phyloP scores from a whole-genome alignment of 2,888 invertebrate species.

The Baronia brevicornis region DNA sequence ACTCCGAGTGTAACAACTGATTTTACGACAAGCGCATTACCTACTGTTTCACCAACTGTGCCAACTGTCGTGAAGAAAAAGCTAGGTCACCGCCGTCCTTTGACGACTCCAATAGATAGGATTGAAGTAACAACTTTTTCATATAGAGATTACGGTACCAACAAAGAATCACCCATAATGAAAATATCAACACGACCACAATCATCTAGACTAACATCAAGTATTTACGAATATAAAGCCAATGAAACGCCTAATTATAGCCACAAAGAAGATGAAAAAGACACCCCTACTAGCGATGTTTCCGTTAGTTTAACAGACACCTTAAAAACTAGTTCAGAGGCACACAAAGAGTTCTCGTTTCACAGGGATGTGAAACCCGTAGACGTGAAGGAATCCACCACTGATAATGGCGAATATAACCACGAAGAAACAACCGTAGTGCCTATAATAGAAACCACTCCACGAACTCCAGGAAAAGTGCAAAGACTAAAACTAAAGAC shows the following conservation, averaged over 20 bases:
- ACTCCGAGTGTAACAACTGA: slow-evolving; percentile 62
- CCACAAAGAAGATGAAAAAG: slow-evolving; percentile 71
- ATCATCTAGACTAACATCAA: slow-evolving; percentile 34
- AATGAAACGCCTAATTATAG: slow-evolving; percentile 56
- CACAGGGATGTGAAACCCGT: slow-evolving; percentile 64
- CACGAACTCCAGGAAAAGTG: slow-evolving; percentile 37
- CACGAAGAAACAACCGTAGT: slow-evolving; percentile 40
- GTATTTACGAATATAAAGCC: slow-evolving; percentile 40
- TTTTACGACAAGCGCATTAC: slow-evolving; percentile 61
- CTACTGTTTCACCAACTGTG: slow-evolving; percentile 60
- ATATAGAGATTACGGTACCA: slow-evolving; percentile 37
- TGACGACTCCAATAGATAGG: slow-evolving; percentile 43
- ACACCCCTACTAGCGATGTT: slow-evolving; percentile 70
- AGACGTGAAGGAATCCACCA: slow-evolving; percentile 55
- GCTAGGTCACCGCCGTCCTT: slow-evolving; percentile 43
- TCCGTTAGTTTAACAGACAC: slow-evolving; percentile 50
- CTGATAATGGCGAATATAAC: slow-evolving; percentile 33
- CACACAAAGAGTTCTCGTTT: slow-evolving; percentile 53
- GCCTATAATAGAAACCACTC: slow-evolving; percentile 40
- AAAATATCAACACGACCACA: slow-evolving; percentile 62
- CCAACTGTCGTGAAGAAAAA: slow-evolving; percentile 63
- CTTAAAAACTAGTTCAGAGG: slow-evolving; percentile 37
- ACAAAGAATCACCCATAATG: slow-evolving; percentile 67
- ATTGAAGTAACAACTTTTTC: slow-evolving; percentile 52
- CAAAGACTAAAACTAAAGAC: slow-evolving; percentile 58